Conservation (phyloP, 92 coral and sea anemone genomes). For the Epizoanthus illoricatus region DNA sequence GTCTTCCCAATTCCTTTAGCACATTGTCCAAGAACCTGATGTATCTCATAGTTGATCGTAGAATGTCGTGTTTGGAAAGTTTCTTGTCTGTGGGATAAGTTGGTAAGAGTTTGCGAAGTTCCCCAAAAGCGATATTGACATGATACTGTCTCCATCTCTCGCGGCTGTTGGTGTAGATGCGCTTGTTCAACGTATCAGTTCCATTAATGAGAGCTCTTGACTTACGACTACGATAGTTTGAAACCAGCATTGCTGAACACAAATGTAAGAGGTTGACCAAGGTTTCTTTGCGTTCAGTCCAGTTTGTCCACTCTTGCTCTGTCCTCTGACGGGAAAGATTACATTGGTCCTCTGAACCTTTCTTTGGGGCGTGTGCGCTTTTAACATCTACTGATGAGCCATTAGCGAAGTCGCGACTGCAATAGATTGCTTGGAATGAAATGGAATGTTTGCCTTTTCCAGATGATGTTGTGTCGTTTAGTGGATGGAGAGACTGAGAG, state of each 20-base stretch:
- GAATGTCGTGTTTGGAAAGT: constrained; percentile 82
- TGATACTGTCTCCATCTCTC: constrained; percentile 88
- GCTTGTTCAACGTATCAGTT: neutral
- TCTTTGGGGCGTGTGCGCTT: neutral
- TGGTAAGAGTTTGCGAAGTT: constrained; percentile 75
- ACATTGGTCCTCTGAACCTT: neutral
- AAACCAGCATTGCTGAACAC: constrained; percentile 7
- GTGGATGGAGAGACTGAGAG: neutral
- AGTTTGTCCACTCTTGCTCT: neutral
- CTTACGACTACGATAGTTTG: constrained; percentile 24
- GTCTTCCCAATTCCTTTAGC: constrained; percentile 54
- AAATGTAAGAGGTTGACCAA: too few species aligned
- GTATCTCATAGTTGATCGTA: constrained; percentile 77
- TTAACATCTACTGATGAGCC: constrained; percentile 18
- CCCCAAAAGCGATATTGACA: constrained; percentile 80
- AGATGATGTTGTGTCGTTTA: neutral
- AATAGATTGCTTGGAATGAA: constrained; percentile 40
- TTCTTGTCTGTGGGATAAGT: constrained; percentile 83
- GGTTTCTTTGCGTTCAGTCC: too few species aligned
- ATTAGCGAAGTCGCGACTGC: constrained; percentile 20
- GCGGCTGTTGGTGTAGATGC: constrained; percentile 79
- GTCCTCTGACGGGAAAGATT: neutral
- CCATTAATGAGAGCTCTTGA: neutral
- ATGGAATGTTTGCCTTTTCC: constrained; percentile 15
- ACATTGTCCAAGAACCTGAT: constrained; percentile 71